Conservation (phyloP, 2,888 invertebrate species). For the Lasioglossum vierecki region DNA sequence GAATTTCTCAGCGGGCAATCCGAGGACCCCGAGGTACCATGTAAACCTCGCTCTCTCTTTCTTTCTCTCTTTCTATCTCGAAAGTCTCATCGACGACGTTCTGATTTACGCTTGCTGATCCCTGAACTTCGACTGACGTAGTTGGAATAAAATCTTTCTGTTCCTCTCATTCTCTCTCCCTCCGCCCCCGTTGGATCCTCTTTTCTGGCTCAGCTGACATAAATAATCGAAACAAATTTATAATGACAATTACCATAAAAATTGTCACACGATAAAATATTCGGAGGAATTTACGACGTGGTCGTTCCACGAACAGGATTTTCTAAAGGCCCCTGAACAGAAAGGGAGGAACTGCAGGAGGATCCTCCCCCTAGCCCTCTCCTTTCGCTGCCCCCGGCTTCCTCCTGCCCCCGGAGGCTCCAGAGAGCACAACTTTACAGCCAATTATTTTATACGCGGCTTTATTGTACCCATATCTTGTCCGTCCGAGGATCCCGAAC, state of each 20-base stretch:
- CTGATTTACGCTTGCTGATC: conserved; percentile 67
- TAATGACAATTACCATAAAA: conserved; percentile 84
- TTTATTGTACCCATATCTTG: conserved; percentile 74
- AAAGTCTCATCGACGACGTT: conserved; percentile 53
- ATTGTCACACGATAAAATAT: conserved; percentile 84
- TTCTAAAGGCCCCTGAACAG: conserved; percentile 35
- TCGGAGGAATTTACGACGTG: conserved; percentile 80
- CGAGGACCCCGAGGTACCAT: conserved; percentile 33
- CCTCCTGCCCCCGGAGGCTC: conserved; percentile 56
- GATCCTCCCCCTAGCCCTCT: conserved; percentile 30
- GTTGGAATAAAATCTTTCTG: conserved; percentile 41
- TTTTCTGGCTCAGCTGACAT: conserved; percentile 70
- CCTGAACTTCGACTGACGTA: conserved; percentile 57
- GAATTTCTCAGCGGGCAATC: conserved; percentile 76
- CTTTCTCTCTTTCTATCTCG: neutral
- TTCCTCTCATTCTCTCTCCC: neutral
- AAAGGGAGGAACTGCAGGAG: conserved; percentile 40
- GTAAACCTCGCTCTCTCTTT: conserved; percentile 29
- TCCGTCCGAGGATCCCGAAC: conserved; percentile 39
- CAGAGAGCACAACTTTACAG: conserved; percentile 78
- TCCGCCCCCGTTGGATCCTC: conserved; percentile 38
- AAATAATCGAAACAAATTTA: conserved; percentile 82
- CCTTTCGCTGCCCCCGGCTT: conserved; percentile 25
- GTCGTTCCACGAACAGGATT: conserved; percentile 49
- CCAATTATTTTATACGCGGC: conserved; percentile 82